Base-by-base conservation (phyloP, 2,113 vertebrate genomes). In the Naja naja region DNA sequence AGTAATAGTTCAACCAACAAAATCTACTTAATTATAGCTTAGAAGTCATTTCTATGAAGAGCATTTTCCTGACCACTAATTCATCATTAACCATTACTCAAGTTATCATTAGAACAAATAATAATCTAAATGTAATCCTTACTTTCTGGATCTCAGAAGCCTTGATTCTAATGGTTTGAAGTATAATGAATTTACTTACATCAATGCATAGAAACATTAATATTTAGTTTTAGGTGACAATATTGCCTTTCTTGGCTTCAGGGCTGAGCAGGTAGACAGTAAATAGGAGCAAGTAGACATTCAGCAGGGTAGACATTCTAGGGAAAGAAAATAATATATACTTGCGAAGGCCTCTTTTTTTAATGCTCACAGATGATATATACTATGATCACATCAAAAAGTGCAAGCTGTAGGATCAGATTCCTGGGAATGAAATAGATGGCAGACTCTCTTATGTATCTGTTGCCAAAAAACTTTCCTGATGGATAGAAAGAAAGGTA, bases 51-150 rank as follows among this genome's bases (percentile, higher is more conserved):
- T 2, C n/a, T 89, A 34, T 56, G 53, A 85, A 89, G 85, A 85
- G 1, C 7, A 23, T 11, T 56, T 7, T 58, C 20, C 45, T 34
- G 11, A 89, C 49, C 34, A 22, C 8, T 7, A 18, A 74, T 55
- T 88, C 69, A 14, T 88, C 39, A 58, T 49, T 45, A 45, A 23
- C 43, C 43, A 60, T 22, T 85, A 49, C 30, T 58, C 4, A 89
- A 89, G 39, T 85, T 89, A 85, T 49, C 14, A n/a, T 85, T n/a
- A n/a, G 47, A 93, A 81, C 20, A 90, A 93, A 93, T 52, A 53
- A 53, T 58, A 89, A 45, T 14, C 7, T 22, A 34, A 81, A 81
- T 81, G 7, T 39, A 81, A 89, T 47, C 27, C 25, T 92, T 85
- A 58, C 86, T 58, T 85, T 52, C 20, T 52, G 12, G 45, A 56